Evolutionary conservation across 2,113 vertebrate species (phyloP).

Genomic region (Poicephalus gulielmi): DNA sequence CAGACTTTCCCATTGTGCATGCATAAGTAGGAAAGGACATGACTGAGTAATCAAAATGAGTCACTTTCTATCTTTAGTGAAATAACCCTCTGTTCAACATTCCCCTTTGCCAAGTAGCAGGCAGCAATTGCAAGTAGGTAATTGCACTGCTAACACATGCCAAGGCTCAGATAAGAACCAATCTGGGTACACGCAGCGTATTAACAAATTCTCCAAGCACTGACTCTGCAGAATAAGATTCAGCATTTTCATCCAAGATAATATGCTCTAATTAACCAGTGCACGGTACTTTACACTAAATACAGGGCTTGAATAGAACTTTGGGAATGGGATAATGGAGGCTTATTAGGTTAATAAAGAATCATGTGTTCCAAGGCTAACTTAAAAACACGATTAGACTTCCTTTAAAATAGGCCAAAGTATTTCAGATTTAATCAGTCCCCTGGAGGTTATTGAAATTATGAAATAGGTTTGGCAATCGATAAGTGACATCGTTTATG

Average conservation of each 20-base stretch:
- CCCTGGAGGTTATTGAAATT: slow-evolving; percentile 54
- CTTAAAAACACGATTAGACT: slow-evolving; percentile 67
- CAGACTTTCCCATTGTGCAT: slow-evolving; percentile 42
- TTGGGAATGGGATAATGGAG: slow-evolving; percentile 67
- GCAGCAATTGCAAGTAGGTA: slow-evolving; percentile 55
- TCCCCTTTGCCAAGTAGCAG: slow-evolving; percentile 49
- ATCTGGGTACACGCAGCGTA: slow-evolving; percentile 23
- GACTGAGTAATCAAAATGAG: slow-evolving; percentile 64
- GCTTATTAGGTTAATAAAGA: slow-evolving; percentile 74
- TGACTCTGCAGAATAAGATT: slow-evolving; percentile 65
- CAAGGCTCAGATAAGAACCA: slow-evolving; percentile 62
- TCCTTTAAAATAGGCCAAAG: slow-evolving; percentile 52
- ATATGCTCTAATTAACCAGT: slow-evolving; percentile 68
- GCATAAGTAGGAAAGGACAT: slow-evolving; percentile 46
- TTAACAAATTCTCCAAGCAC: slow-evolving; percentile 64
- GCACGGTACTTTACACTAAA: slow-evolving; percentile 60
- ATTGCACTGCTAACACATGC: slow-evolving; percentile 58
- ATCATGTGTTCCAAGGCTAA: slow-evolving; percentile 67
- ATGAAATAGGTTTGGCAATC: slow-evolving; percentile 50
- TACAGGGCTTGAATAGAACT: slow-evolving; percentile 60
- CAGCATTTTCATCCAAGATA: slow-evolving; percentile 68
- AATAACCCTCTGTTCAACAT: slow-evolving; percentile 62
- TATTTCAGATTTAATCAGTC: slow-evolving; percentile 60
- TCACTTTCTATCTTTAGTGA: slow-evolving; percentile 65
- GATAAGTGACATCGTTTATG: slow-evolving; percentile 35